Evolutionary conservation across 2,113 vertebrate species (phyloP).

Genomic region (Rhea pennata): DNA sequence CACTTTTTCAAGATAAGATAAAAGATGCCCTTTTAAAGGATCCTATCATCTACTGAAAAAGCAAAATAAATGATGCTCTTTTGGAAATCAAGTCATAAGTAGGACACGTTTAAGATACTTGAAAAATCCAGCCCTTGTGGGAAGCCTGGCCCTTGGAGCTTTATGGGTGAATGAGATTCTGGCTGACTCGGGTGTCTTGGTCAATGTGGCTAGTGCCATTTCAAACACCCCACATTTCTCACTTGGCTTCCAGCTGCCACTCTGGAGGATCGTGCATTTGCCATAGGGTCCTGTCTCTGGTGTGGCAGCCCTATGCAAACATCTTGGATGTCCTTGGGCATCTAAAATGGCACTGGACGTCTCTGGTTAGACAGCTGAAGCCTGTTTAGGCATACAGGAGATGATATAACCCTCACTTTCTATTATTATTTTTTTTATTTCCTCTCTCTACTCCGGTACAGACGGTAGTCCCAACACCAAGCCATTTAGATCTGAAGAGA

Average conservation of each 20-base stretch:
- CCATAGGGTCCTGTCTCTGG: neutral
- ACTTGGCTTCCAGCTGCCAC: neutral
- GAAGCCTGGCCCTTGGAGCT: neutral
- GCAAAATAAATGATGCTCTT: neutral
- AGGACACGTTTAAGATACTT: neutral
- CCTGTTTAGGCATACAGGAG: neutral
- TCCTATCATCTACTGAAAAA: neutral
- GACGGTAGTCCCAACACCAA: neutral
- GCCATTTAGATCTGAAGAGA: neutral
- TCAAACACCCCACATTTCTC: neutral
- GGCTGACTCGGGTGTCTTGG: neutral
- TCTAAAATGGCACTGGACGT: neutral
- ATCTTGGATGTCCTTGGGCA: neutral
- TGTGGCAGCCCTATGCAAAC: neutral
- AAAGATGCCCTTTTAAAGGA: conserved; percentile 5
- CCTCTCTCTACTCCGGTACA: neutral
- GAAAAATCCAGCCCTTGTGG: neutral
- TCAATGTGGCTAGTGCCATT: neutral
- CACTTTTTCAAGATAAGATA: conserved; percentile 39
- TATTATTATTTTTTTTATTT: neutral
- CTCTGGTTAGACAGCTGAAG: neutral
- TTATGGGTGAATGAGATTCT: neutral
- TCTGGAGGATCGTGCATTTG: neutral
- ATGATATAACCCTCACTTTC: neutral
- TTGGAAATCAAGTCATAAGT: neutral